Evolutionary conservation across 2,888 invertebrate genomes (phyloP).

Genomic region (Glaucopsyche alexis): DNA sequence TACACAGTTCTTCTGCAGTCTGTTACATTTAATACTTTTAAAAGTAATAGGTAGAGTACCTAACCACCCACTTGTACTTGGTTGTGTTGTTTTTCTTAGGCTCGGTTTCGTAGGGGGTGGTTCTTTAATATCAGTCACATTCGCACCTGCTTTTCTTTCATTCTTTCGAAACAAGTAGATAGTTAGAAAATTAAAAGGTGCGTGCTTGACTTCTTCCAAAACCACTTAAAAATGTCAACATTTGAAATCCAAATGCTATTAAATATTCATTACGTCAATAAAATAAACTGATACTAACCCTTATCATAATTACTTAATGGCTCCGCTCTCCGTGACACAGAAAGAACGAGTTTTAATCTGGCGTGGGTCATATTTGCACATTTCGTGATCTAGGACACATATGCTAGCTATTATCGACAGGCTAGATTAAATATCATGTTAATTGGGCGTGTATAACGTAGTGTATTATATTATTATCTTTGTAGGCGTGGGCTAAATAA

Average conservation of each 20-base stretch:
- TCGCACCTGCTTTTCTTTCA: background rate
- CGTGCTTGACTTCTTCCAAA: background rate
- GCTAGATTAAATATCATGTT: slow-evolving; percentile 11
- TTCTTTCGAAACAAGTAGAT: background rate
- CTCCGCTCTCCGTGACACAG: slow-evolving; percentile 70
- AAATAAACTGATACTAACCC: slow-evolving; percentile 12
- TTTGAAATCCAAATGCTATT: background rate
- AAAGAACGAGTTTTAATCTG: slow-evolving; percentile 60
- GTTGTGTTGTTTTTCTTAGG: too few species aligned
- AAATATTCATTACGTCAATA: slow-evolving; percentile 3
- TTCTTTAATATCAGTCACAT: too few species aligned
- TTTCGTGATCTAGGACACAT: slow-evolving; percentile 35
- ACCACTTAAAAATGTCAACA: background rate
- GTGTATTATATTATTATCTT: too few species aligned
- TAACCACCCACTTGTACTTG: background rate
- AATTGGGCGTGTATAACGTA: slow-evolving; percentile 15
- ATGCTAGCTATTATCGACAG: slow-evolving; percentile 28
- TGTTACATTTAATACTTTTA: slow-evolving; percentile 6
- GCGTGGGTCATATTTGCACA: slow-evolving; percentile 36
- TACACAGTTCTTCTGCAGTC: background rate
- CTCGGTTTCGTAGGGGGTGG: too few species aligned
- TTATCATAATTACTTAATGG: slow-evolving; percentile 47
- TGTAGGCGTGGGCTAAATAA: background rate
- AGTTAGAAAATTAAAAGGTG: background rate
- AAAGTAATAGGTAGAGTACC: background rate